Percentiles rank a stretch among this genome's conserved stretches.
Evolutionary conservation across 2,888 invertebrate species (phyloP).

Genomic region (Ctenicera cuprea): DNA sequence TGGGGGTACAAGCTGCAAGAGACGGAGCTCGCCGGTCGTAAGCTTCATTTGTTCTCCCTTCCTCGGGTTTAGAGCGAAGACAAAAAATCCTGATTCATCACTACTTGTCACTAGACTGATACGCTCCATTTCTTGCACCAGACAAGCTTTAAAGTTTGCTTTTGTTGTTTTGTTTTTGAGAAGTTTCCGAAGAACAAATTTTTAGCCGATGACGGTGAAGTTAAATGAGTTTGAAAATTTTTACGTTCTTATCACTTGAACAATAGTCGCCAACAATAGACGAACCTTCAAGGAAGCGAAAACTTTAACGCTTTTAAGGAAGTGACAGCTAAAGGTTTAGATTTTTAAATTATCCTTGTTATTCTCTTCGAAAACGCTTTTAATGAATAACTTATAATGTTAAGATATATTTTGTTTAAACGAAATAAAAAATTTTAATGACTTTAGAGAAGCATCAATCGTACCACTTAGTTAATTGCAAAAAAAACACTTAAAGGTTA

Average conservation of each 20-base stretch:
- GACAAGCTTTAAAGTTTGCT: slow-evolving; percentile 46
- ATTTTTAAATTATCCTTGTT: too few species aligned
- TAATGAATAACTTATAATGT: too few species aligned
- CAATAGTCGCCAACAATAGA: slow-evolving; percentile 9
- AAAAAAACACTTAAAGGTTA: too few species aligned
- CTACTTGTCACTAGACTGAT: slow-evolving; percentile 61
- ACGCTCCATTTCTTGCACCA: slow-evolving; percentile 61
- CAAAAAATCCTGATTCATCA: slow-evolving; percentile 65
- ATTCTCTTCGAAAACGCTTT: too few species aligned
- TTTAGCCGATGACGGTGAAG: slow-evolving; percentile 15
- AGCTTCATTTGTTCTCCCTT: slow-evolving; percentile 46
- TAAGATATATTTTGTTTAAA: too few species aligned
- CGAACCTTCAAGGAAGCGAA: background rate
- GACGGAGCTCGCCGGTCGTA: slow-evolving; percentile 37
- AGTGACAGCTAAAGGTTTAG: too few species aligned
- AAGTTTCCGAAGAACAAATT: slow-evolving; percentile 34
- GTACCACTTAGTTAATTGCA: too few species aligned
- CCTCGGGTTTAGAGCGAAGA: slow-evolving; percentile 54
- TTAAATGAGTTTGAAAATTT: slow-evolving; percentile 30
- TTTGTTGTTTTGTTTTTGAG: slow-evolving; percentile 54
- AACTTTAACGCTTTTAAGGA: background rate
- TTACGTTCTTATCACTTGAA: slow-evolving; percentile 17
- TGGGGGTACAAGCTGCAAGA: slow-evolving; percentile 36
- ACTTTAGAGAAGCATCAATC: too few species aligned
- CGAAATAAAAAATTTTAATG: too few species aligned